These are phyloP conservation scores for Theocolax elegans DNA, from an alignment of 1,140 invertebrate species.

Conservation along the genomic window DNA sequence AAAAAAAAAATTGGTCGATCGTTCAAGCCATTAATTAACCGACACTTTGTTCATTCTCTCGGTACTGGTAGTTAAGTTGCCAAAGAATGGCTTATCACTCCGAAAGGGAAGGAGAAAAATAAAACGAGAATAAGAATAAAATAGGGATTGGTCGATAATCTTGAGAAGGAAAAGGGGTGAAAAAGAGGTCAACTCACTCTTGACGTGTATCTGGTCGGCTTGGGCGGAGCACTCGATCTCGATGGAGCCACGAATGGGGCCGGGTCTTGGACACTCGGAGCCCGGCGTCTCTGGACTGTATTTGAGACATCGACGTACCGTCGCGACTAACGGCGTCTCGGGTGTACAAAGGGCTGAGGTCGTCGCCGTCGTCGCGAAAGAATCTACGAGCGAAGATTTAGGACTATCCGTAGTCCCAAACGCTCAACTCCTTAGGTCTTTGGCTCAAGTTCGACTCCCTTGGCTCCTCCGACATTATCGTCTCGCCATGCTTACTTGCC, in stretches of 20 bases:
- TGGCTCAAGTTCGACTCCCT: background rate
- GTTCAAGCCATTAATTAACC: no score
- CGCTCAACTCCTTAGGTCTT: slow-evolving; percentile 30
- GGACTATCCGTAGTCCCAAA: slow-evolving; percentile 63
- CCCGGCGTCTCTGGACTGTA: slow-evolving; percentile 60
- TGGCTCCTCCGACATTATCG: slow-evolving; percentile 17
- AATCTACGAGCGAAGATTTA: slow-evolving; percentile 60
- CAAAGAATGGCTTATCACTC: no score
- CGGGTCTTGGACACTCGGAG: background rate
- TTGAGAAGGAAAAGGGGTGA: background rate
- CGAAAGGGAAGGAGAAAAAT: background rate
- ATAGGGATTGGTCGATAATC: background rate
- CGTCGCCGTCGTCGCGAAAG: slow-evolving; percentile 27
- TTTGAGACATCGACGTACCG: slow-evolving; percentile 64
- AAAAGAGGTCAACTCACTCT: slow-evolving; percentile 53
- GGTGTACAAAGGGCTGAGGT: no score
- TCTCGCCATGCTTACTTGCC: background rate
- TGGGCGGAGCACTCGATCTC: slow-evolving; percentile 62
- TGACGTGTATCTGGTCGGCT: slow-evolving; percentile 59
- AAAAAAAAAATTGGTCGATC: no score
- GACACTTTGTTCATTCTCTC: no score
- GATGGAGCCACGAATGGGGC: slow-evolving; percentile 54
- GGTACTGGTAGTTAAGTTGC: no score
- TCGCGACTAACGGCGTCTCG: slow-evolving; percentile 62
- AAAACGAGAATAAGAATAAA: slow-evolving; percentile 1